Evolutionary conservation across 2,888 invertebrate genomes (phyloP), one percentile per base, ranked within the genome.

Genomic region (Ceriagrion tenellum): DNA sequence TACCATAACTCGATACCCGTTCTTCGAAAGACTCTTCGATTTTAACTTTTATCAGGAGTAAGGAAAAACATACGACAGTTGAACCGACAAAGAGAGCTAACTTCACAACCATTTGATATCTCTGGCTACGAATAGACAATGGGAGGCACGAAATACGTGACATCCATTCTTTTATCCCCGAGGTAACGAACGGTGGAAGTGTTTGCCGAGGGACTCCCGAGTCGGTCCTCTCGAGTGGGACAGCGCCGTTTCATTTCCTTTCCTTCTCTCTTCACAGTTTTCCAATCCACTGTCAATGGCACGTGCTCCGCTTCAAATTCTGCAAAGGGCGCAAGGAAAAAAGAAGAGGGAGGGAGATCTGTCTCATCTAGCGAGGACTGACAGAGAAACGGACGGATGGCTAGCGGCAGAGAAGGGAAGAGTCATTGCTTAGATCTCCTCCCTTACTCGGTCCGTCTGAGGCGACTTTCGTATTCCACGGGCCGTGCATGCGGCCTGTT

Each of bases 301-400:
- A 89, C 89, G 89, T 89, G 89, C 55, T 89, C 35, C 47, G 26
- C 89, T 55, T 89, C 89, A 89, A 55, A 89, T 47, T n/a, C 89
- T n/a, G 55, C n/a, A 55, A 20, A 26, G 89, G 26, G 16, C 13
- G 89, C 23, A 55, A 55, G 89, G 16, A 89, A 89, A 55, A 26
- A 40, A 88, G 1, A 30, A 35, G 89, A n/a, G 89, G 1, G 10
- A 89, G 55, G 55, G n/a, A 89, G 23, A 69, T 69, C 69, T 12
- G 59, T n/a, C 30, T 81, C 81, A 35, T 81, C 30, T 35, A 81
- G 81, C 81, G 35, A 81, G 35, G 81, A 8, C 81, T 35, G 81
- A 81, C 30, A 1, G 81, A 81, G 35, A 35, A 81, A 35, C 30
- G 81, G 35, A 16, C 35, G 81, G 26, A 35, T 81, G n/a, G 30